Evolutionary conservation across 2,113 vertebrate species (phyloP), one percentile per base, ranked within the genome.

Genomic region (Ariopsis seemanni): DNA sequence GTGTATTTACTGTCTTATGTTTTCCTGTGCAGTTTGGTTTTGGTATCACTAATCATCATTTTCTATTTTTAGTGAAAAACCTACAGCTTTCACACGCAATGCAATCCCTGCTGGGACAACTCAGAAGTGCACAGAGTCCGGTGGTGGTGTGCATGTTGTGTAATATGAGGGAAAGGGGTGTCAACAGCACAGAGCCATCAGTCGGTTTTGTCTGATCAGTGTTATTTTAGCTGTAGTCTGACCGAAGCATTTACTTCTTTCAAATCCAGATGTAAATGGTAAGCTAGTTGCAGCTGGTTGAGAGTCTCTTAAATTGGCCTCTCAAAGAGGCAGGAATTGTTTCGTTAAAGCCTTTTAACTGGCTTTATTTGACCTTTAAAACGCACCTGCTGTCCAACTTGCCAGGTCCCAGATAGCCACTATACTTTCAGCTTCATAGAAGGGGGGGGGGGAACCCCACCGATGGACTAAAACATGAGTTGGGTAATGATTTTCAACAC

Each of bases 161-260:
- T 62, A 48, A 50, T 81, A 57, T 86, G 82, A 77, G 75, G 18
- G 53, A 69, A 65, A 77, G 58, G 53, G 48, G 80, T 57, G 79
- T 85, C 58, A 90, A 83, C 82, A 62, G 71, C 86, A 75, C 63
- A 30, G 14, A 52, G 57, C 63, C 80, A 50, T 81, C 74, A 67
- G 87, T 85, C 77, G 52, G 30, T 86, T 88, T 87, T 87, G 87
- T 88, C 83, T 85, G 82, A 85, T 90, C 90, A 90, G 90, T 90
- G 88, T 90, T 90, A 90, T 85, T 85, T 89, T 57, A 89, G 63
- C 71, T 62, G 25, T 55, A 82, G 27, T 58, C 83, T 85, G 71
- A 81, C 34, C 87, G 62, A 85, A 69, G 50, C 86, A 82, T 67
- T 78, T 77, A 83, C 62, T 74, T 79, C 20, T 89, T 53, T 62